phyloP scores from a whole-genome alignment of 2,888 invertebrate species.

The Melanchra persicariae region DNA sequence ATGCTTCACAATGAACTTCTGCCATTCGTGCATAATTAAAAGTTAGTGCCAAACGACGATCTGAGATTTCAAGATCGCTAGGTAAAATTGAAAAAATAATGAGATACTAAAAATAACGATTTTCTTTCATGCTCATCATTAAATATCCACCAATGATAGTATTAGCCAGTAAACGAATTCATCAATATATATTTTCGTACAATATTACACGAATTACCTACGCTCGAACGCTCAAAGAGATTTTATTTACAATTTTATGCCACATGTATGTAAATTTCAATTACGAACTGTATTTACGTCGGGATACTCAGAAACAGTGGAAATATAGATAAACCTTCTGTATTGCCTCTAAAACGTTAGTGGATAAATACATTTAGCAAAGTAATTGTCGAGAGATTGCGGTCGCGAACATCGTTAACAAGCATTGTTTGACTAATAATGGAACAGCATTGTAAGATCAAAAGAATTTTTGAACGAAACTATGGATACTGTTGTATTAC shows the following conservation, averaged over 20 bases:
- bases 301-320: background rate
- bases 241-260: slow-evolving; percentile 6
- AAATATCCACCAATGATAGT: background rate
- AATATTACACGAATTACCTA: background rate
- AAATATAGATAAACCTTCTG: too few relatives aligned
- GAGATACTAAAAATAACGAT: background rate
- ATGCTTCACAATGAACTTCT: slow-evolving; percentile 27
- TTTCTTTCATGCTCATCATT: background rate
- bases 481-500: background rate
- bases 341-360: slow-evolving; percentile 1
- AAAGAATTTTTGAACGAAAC: slow-evolving; percentile 3
- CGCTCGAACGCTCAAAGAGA: background rate
- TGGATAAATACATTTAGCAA: slow-evolving; percentile 32
- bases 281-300: slow-evolving; percentile 4
- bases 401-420: slow-evolving; percentile 61
- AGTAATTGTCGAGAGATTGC: slow-evolving; percentile 47
- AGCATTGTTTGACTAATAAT: slow-evolving; percentile 49
- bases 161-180: background rate
- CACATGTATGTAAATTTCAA: slow-evolving; percentile 9
- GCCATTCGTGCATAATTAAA: slow-evolving; percentile 29
- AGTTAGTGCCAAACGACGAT: background rate
- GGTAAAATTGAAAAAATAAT: slow-evolving; percentile 4
- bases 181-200: background rate
- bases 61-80: background rate
- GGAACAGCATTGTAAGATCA: background rate